Conservation (phyloP, 2,797 vertebrate genomes). For the Rhinophrynus dorsalis region DNA sequence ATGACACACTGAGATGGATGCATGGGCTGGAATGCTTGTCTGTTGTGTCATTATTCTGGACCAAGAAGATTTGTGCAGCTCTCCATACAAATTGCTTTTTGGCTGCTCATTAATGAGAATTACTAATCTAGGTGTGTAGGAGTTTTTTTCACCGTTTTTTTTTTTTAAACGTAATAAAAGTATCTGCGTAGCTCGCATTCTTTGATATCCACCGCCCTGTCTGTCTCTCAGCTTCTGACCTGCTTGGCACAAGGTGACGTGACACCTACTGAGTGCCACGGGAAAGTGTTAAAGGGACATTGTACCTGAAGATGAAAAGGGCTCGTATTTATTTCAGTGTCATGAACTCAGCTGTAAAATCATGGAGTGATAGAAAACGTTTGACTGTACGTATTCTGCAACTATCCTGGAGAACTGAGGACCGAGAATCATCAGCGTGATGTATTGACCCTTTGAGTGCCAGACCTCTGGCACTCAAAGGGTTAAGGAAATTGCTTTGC, state of each 20-base stretch:
- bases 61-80: neutral
- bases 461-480: too few species aligned
- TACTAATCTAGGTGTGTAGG: constrained; percentile 42
- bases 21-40: constrained; percentile 9
- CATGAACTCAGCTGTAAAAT: too few species aligned
- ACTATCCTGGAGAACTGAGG: too few species aligned
- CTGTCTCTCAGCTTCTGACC: constrained; percentile 12
- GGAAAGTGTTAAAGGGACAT: too few species aligned
- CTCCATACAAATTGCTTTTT: neutral
- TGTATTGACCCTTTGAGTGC: too few species aligned
- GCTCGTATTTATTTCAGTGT: too few species aligned
- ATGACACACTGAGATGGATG: constrained; percentile 16
- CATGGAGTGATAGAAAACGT: too few species aligned
- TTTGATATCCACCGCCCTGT: constrained; percentile 16
- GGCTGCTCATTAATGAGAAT: constrained; percentile 24
- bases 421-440: too few species aligned
- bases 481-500: too few species aligned
- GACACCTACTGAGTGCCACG: too few species aligned
- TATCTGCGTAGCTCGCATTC: neutral
- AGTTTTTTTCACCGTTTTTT: neutral
- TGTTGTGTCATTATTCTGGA: constrained; percentile 18
- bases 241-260: neutral
- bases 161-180: neutral
- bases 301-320: too few species aligned
- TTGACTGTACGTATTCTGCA: too few species aligned